phyloP scores from a whole-genome alignment of 2,797 vertebrate genomes.

The Petrocephalus sullivani region DNA sequence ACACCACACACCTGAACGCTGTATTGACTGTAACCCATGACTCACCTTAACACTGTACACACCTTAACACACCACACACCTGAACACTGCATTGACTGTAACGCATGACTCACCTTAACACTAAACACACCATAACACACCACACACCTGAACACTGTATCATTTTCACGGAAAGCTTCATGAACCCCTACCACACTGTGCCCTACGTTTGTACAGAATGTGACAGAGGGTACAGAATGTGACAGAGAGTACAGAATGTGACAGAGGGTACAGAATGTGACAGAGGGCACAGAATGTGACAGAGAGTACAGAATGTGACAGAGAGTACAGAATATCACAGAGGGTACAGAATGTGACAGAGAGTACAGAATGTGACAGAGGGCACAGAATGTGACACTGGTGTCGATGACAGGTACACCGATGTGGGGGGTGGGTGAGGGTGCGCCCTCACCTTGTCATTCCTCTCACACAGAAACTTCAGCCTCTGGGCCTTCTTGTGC shows the following conservation, averaged over 20 bases:
- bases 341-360: too few relatives aligned
- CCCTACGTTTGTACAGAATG: background rate
- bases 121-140: too few relatives aligned
- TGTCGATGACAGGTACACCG: background rate
- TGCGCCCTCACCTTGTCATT: constrained; percentile 80
- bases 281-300: background rate
- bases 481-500: constrained; percentile 90
- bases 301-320: background rate
- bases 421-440: background rate
- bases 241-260: too few relatives aligned
- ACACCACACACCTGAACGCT: too few relatives aligned
- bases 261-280: too few relatives aligned
- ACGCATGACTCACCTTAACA: background rate
- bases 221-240: background rate
- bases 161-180: background rate
- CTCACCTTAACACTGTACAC: background rate
- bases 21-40: too few relatives aligned
- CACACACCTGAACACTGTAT: background rate
- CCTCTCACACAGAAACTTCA: constrained; percentile 89
- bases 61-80: background rate
- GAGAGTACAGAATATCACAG: too few relatives aligned
- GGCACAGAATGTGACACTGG: background rate
- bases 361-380: background rate
- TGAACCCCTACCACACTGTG: background rate
- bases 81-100: background rate